Evolutionary conservation across 2,113 vertebrate species (phyloP), one percentile per base, ranked within the genome.

Genomic region (Notechis scutatus): DNA sequence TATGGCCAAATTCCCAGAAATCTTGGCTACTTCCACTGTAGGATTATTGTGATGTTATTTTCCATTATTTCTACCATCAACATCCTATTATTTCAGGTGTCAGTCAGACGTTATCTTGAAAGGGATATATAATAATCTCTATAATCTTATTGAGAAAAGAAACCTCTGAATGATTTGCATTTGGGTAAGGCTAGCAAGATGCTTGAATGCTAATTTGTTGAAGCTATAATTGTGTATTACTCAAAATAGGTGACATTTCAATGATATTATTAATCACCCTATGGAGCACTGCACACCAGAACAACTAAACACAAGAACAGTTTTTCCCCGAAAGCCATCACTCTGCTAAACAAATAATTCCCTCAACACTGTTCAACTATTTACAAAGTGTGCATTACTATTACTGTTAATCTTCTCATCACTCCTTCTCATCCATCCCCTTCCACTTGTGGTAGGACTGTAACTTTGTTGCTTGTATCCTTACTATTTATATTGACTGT

Each of bases 221-320:
- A 55, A 64, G 42, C 12, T 0, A 1, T 81, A 26, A 47, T 64
- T 93, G 52, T 69, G 12, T 91, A 94, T 92, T 91, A 18, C 2
- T 91, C 94, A 88, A 94, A 54, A 88, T 90, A 26, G 24, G 59
- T 92, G 93, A 92, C 18, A 92, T 93, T 95, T 92, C 92, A 96
- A 90, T 89, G 93, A 93, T 47, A 95, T 3, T 88, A 3, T 95
- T 95, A 94, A 94, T 42, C 24, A 23, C 45, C 0, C 45, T 45
- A 45, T 45, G 5, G 45, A 45, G 45, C 45, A 45, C 5, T 45
- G 45, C 45, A 45, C 45, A 45, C 5, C 45, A 45, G 45, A 45
- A 45, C 45, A 45, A 45, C 45, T 45, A 45, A 45, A 45, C 45
- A 45, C 45, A 45, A 45, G 45, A 45, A 45, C 45, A 5, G 45